Base-by-base conservation (phyloP, 1,140 invertebrate genomes). In the Drosophila novamexicana region DNA sequence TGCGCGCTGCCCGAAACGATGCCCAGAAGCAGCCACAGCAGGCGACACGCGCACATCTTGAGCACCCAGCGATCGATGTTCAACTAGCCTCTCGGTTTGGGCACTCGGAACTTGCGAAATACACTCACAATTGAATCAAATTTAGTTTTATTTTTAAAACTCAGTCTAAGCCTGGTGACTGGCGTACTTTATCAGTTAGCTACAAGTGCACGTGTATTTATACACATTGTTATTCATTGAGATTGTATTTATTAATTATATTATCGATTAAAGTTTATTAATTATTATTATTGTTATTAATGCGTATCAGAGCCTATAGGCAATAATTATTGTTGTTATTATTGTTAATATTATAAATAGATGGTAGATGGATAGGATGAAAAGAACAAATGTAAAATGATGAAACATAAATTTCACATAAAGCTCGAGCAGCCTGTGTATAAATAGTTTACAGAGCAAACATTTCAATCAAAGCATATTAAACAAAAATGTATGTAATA, bases 121-220 rank as follows among this genome's bases (percentile, higher is more conserved):
- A n/a, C 37, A 53, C 14, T n/a, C 29, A 8, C 14, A 22, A 2
- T 36, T 22, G 0, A 18, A 36, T 36, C 12, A 8, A n/a, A 53
- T 8, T 44, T 50, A 10, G 6, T 36, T 45, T 34, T 29, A 52
- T 32, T 50, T 8, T n/a, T 18, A 54, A 54, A 6, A 9, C 7
- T 36, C 34, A 54, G 34, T 54, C 52, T 36, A 22, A 34, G 16
- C 50, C 39, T 36, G 49, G 12, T 40, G 37, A 52, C 14, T 62
- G 39, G 49, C 18, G 10, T 40, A 10, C 39, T 37, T 37, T 37
- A 37, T 37, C 8, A 10, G 36, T n/a, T 2, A 10, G 39, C 39
- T 37, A 5, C 22, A 29, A 29, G 22, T 29, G 22, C 22, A 29
- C 22, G 22, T 29, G 22, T 40, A 40, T 40, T 40, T n/a, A 40